Percentiles rank a stretch among this genome's conserved stretches.
Conservation (phyloP, 1,140 invertebrate species). For the Nomia melanderi region DNA sequence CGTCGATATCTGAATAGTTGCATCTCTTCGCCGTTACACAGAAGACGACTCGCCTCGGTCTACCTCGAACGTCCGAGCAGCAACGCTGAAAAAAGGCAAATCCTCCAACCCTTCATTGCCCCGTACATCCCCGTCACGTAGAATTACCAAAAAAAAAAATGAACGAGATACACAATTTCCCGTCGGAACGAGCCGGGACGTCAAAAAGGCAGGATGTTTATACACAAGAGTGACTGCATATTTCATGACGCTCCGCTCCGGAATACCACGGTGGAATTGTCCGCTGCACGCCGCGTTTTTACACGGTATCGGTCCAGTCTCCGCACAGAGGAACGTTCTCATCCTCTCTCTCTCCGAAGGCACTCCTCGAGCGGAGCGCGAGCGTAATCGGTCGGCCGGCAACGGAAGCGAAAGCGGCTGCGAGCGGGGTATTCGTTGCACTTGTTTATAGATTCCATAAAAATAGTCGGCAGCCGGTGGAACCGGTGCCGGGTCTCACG, state of each 20-base stretch:
- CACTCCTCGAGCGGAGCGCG: neutral
- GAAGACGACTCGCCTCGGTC: too few relatives aligned
- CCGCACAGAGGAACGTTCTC: too few relatives aligned
- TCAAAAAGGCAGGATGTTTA: neutral
- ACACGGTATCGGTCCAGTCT: neutral
- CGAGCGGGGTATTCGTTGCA: neutral
- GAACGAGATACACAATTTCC: neutral
- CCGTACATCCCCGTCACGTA: too few relatives aligned
- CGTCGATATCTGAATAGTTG: too few relatives aligned
- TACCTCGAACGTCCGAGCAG: too few relatives aligned
- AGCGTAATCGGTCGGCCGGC: neutral
- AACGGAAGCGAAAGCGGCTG: constrained; percentile 20
- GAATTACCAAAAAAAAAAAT: neutral
- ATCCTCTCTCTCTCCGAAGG: too few relatives aligned
- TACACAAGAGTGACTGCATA: neutral
- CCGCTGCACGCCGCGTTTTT: neutral
- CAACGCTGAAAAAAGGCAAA: too few relatives aligned
- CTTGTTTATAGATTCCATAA: constrained; percentile 33
- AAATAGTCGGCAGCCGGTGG: constrained; percentile 30
- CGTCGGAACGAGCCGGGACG: neutral
- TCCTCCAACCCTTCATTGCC: too few relatives aligned
- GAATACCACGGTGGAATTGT: too few relatives aligned
- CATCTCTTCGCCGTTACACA: too few relatives aligned
- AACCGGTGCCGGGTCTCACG: constrained; percentile 11
- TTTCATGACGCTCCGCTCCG: neutral